These are phyloP conservation scores for Patiria pectinifera DNA, from an alignment of 53 echinoderm and acorn worm genomes.

Conservation along the genomic window DNA sequence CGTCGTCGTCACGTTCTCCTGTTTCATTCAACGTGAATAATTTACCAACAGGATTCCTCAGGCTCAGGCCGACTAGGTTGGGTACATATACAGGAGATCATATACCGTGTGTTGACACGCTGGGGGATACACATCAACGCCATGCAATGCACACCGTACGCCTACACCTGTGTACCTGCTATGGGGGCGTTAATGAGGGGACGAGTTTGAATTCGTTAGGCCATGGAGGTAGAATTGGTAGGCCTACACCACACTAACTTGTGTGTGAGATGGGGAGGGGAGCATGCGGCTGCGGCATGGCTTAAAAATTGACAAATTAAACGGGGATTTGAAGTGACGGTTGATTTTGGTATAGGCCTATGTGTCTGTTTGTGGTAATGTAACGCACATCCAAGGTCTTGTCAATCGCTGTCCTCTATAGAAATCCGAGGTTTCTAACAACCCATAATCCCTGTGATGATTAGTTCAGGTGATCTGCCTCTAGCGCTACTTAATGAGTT, in stretches of 20 bases:
- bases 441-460: background rate
- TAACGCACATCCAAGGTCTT: background rate
- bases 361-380: background rate
- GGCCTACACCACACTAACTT: background rate
- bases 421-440: background rate
- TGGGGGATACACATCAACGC: background rate
- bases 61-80: background rate
- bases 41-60: background rate
- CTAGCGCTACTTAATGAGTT: background rate
- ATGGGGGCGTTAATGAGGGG: background rate
- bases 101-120: background rate
- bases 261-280: background rate
- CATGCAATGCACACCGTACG: background rate
- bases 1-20: conserved; percentile 11
- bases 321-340: background rate
- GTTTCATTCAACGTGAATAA: conserved; percentile 32
- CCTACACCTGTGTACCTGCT: conserved; percentile 6
- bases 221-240: background rate
- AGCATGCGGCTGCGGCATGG: background rate
- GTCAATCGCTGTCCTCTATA: background rate
- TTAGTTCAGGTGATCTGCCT: background rate
- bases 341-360: background rate
- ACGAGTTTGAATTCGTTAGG: background rate
- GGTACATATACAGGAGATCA: background rate
- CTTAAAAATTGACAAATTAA: background rate